These are phyloP conservation scores for Pithecia hirsuta DNA, from an alignment of 2,797 vertebrate species.

Conservation along the genomic window DNA sequence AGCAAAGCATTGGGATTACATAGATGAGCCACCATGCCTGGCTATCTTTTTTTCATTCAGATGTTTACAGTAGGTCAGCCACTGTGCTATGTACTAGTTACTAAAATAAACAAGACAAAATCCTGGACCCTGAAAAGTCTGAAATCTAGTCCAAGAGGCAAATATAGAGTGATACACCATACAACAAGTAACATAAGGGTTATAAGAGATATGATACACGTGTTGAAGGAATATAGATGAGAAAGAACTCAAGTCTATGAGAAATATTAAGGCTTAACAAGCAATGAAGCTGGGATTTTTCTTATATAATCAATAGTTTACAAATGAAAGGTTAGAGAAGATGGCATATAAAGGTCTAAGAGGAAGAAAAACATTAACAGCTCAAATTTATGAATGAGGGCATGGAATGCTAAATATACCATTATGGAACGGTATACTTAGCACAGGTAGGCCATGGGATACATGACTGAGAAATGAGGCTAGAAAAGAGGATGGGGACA, in stretches of 20 bases:
- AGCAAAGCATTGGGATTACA: not conserved
- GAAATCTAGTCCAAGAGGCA: not conserved
- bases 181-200: not conserved
- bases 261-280: not conserved
- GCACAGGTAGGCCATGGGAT: not conserved
- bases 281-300: not conserved
- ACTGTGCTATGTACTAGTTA: not conserved
- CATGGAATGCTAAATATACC: not conserved
- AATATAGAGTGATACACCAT: not conserved
- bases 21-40: not conserved
- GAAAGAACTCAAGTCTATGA: not conserved
- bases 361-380: not conserved
- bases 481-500: not conserved
- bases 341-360: not conserved
- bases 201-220: not conserved
- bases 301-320: not conserved
- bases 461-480: not conserved
- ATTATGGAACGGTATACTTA: not conserved
- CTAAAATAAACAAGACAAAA: slow-evolving; percentile 16
- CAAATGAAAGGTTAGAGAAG: not conserved
- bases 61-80: not conserved
- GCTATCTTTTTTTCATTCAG: not conserved
- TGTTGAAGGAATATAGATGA: not conserved
- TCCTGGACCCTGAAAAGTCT: not conserved
- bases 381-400: not conserved